These are phyloP conservation scores for Zophobas morio DNA, from an alignment of 1,140 invertebrate species.

Conservation along the genomic window DNA sequence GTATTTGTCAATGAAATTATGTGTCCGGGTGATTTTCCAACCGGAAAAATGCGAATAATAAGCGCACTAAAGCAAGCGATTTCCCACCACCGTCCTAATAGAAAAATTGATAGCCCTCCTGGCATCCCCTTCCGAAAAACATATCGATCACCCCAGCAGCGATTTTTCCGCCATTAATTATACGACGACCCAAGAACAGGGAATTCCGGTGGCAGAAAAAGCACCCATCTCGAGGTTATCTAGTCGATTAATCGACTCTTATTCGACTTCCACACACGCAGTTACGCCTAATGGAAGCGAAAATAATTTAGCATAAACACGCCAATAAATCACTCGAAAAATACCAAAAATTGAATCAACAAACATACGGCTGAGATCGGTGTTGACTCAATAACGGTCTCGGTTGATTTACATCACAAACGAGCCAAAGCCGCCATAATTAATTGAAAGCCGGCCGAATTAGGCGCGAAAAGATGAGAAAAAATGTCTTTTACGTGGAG, in stretches of 20 bases:
- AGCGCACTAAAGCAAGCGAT: too few species aligned
- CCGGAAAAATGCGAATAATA: too few species aligned
- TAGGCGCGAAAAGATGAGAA: slow-evolving; percentile 6
- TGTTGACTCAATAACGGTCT: neutral
- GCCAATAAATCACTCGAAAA: neutral
- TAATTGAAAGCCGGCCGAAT: slow-evolving; percentile 10
- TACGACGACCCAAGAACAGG: neutral
- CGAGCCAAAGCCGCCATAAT: neutral
- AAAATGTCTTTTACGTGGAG: slow-evolving; percentile 9
- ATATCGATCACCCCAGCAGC: neutral
- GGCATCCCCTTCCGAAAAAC: neutral
- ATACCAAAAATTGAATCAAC: neutral
- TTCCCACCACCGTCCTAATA: neutral
- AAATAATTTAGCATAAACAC: slow-evolving; percentile 1
- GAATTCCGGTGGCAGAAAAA: neutral
- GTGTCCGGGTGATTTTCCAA: too few species aligned
- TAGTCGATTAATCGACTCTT: neutral
- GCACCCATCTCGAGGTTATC: neutral
- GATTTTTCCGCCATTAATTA: neutral
- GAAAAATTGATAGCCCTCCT: neutral
- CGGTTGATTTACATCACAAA: neutral
- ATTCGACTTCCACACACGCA: neutral
- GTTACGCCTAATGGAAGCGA: neutral
- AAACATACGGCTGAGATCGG: neutral
- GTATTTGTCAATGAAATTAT: too few species aligned